phyloP scores from a whole-genome alignment of 2,113 vertebrate genomes.

The Cyanistes caeruleus region DNA sequence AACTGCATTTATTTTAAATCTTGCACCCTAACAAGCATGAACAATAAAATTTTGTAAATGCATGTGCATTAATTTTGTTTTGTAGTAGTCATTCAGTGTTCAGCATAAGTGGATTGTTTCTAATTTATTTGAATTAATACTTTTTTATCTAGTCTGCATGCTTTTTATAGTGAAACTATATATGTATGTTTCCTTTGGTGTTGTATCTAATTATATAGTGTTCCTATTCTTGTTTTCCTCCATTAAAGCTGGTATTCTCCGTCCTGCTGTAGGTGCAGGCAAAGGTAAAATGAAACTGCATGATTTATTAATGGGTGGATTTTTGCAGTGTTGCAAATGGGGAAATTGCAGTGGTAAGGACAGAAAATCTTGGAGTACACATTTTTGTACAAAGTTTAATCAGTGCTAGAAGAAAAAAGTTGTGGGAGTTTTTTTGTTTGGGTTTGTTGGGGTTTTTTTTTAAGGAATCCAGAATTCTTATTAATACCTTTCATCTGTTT shows the following conservation, averaged over 20 bases:
- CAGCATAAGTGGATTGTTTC: neutral
- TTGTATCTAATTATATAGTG: constrained; percentile 78
- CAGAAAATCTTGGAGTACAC: constrained; percentile 19
- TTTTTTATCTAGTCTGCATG: constrained; percentile 67
- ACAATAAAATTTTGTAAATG: constrained; percentile 20
- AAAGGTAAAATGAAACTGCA: constrained; percentile 90
- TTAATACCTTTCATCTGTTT: constrained; percentile 35
- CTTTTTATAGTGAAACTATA: constrained; percentile 52
- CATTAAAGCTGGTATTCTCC: constrained; percentile 83
- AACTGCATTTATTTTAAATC: neutral
- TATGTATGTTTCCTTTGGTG: constrained; percentile 57
- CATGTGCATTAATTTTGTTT: constrained; percentile 32
- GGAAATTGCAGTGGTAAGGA: constrained; percentile 71
- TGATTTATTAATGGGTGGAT: constrained; percentile 76
- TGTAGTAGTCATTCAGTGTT: constrained; percentile 3
- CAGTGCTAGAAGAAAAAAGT: neutral
- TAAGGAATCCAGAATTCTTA: neutral
- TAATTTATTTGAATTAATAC: constrained; percentile 14
- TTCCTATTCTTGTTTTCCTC: constrained; percentile 80
- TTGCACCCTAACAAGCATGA: constrained; percentile 17
- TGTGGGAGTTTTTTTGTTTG: neutral
- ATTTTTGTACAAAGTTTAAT: neutral
- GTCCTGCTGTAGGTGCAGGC: constrained; percentile 86
- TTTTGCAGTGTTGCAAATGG: constrained; percentile 73
- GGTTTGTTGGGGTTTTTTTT: neutral